These are phyloP conservation scores for Lomographa bimaculata DNA, from an alignment of 2,888 invertebrate species.

Conservation along the genomic window DNA sequence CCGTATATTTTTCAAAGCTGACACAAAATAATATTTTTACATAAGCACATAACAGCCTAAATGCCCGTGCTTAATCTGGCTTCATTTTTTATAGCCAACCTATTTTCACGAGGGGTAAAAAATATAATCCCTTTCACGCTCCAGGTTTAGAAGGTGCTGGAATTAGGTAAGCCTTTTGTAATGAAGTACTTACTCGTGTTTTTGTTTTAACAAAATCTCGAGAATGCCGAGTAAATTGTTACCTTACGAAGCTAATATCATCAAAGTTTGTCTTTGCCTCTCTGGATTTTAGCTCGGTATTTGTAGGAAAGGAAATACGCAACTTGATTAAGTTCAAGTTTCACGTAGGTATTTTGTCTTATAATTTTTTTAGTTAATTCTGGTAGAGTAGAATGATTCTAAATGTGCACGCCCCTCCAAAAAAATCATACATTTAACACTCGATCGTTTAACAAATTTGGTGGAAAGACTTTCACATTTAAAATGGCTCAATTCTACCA, in stretches of 20 bases:
- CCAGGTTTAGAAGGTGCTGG: conserved; percentile 44
- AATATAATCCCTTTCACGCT: conserved; percentile 61
- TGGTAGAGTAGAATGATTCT: too few species aligned
- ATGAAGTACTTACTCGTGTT: conserved; percentile 64
- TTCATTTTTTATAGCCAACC: conserved; percentile 46
- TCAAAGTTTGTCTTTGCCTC: conserved; percentile 33
- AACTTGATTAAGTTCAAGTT: conserved; percentile 14
- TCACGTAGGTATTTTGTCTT: conserved; percentile 1
- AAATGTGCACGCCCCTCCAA: too few species aligned
- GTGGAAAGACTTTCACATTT: too few species aligned
- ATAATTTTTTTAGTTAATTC: too few species aligned
- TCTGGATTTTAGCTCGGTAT: conserved; percentile 8
- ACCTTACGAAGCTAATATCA: conserved; percentile 35
- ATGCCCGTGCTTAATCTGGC: conserved; percentile 45
- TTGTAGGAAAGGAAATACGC: conserved; percentile 8
- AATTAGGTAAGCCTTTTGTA: conserved; percentile 69
- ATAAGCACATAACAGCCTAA: conserved; percentile 29
- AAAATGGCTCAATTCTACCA: too few species aligned
- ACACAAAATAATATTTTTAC: conserved; percentile 26
- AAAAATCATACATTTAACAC: too few species aligned
- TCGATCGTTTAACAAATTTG: too few species aligned
- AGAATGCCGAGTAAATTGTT: conserved; percentile 37
- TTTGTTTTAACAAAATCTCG: conserved; percentile 45
- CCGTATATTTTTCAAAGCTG: conserved; percentile 23
- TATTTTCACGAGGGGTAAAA: conserved; percentile 55